Percentiles rank a stretch among this genome's conserved stretches.
These are phyloP conservation scores for Daubentonia madagascariensis DNA, from an alignment of 2,113 vertebrate genomes.

Conservation along the genomic window DNA sequence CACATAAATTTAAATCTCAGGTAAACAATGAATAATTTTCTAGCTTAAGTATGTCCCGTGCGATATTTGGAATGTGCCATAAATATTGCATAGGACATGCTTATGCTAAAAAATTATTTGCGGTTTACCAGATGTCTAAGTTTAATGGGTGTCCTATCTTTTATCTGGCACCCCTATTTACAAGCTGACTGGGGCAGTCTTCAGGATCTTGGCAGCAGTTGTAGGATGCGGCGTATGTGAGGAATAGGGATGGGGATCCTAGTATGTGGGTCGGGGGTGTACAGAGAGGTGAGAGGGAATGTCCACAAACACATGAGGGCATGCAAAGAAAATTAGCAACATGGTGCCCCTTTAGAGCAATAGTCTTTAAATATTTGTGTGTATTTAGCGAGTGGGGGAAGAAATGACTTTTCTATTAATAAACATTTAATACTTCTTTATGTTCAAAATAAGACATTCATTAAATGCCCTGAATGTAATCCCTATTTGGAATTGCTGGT, in stretches of 20 bases:
- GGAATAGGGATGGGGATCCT: neutral
- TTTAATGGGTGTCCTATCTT: neutral
- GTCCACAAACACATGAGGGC: too few relatives aligned
- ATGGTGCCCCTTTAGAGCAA: neutral
- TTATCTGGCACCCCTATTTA: neutral
- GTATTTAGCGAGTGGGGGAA: neutral
- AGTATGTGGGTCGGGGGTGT: neutral
- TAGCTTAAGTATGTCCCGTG: neutral
- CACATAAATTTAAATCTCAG: neutral
- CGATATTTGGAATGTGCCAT: neutral
- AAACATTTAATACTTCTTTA: neutral
- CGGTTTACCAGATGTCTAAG: too few relatives aligned
- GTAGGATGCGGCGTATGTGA: neutral
- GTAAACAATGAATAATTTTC: neutral
- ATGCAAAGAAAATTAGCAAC: rapidly evolving
- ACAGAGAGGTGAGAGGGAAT: too few relatives aligned
- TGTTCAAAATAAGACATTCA: neutral
- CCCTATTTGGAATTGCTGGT: neutral
- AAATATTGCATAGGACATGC: neutral
- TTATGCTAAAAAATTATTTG: neutral
- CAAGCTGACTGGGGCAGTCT: too few relatives aligned
- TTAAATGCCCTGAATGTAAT: neutral
- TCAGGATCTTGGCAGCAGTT: too few relatives aligned
- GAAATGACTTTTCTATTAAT: neutral
- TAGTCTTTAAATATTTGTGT: neutral